These are phyloP conservation scores for Alligator sinensis DNA, from an alignment of 2,113 vertebrate genomes.

Conservation along the genomic window DNA sequence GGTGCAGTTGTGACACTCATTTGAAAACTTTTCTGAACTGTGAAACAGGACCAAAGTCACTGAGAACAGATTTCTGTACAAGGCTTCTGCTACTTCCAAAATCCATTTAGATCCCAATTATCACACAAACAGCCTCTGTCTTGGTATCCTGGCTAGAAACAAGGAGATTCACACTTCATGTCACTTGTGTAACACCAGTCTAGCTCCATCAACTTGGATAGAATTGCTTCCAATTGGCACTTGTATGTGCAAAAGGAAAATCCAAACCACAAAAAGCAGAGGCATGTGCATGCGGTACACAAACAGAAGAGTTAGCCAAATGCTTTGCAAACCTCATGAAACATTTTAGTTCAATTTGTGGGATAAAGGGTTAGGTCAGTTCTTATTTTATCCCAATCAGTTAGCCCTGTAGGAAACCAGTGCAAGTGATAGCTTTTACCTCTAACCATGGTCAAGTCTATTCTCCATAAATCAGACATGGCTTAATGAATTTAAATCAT, in stretches of 20 bases:
- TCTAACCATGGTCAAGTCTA: background rate
- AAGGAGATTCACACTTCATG: background rate
- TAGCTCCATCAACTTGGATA: background rate
- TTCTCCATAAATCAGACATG: background rate
- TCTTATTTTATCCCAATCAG: background rate
- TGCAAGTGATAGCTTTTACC: background rate
- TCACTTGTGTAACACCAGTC: background rate
- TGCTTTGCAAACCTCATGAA: background rate
- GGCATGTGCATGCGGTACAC: background rate
- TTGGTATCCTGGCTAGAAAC: background rate
- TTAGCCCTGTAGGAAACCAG: background rate
- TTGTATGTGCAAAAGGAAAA: background rate
- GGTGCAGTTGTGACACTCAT: background rate
- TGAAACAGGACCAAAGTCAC: background rate
- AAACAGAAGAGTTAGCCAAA: background rate
- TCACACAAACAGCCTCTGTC: background rate
- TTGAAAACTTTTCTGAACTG: background rate
- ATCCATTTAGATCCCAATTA: background rate
- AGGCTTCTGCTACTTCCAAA: background rate
- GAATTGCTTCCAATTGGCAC: background rate
- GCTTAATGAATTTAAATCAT: constrained; percentile 1
- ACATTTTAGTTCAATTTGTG: background rate
- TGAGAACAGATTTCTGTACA: constrained; percentile 2
- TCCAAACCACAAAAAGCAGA: background rate
- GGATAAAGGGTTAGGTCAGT: background rate